A percentile compares a stretch with the other conserved stretches of the same genome.
phyloP scores from a whole-genome alignment of 2,113 vertebrate genomes.

The Egretta garzetta region DNA sequence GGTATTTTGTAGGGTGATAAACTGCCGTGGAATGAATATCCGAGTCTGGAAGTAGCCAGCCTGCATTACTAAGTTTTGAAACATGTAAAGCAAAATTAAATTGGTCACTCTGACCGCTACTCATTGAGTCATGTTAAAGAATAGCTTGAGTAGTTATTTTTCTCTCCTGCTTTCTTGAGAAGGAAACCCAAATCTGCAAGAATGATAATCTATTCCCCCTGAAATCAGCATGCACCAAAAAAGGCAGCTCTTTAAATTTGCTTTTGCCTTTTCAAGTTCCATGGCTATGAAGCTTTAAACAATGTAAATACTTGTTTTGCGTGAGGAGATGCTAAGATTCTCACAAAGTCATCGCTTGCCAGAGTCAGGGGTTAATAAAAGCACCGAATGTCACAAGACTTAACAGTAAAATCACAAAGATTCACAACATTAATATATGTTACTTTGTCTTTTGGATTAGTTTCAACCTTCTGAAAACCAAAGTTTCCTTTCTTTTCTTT shows the following conservation, averaged over 20 bases:
- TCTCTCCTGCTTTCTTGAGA: background rate
- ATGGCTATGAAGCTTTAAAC: background rate
- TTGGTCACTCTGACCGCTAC: background rate
- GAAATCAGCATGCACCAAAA: background rate
- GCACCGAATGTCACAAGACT: background rate
- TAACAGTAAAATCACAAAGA: background rate
- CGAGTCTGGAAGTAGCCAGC: background rate
- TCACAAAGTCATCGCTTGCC: background rate
- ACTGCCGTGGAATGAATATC: background rate
- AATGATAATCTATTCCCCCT: background rate
- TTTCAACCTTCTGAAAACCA: background rate
- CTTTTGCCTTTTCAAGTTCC: background rate
- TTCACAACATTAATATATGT: background rate
- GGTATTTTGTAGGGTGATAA: background rate
- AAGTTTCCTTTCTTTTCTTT: background rate
- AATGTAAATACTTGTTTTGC: background rate
- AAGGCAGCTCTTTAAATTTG: background rate
- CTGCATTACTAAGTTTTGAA: background rate
- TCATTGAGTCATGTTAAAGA: background rate
- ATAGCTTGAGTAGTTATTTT: background rate
- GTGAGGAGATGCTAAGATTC: background rate
- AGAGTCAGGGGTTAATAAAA: background rate
- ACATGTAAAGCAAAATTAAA: background rate
- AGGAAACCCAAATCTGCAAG: background rate
- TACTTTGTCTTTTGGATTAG: background rate